These are phyloP conservation scores for Papio anubis DNA, from an alignment of 2,113 vertebrate genomes.

Conservation along the genomic window DNA sequence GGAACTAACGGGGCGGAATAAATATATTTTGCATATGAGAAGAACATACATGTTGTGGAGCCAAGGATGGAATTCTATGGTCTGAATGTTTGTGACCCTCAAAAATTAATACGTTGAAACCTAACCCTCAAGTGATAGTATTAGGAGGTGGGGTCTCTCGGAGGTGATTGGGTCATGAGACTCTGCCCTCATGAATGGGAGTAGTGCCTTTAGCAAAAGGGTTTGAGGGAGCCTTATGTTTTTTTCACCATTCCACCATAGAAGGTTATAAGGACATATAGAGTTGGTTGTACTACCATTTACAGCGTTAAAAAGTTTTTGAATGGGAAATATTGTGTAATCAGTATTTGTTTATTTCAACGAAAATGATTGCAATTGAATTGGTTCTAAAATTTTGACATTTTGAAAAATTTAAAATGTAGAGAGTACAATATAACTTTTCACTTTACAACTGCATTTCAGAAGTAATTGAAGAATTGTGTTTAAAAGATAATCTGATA, in stretches of 20 bases:
- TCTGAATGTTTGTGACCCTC: background rate
- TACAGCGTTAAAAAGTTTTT: background rate
- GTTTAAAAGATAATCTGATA: background rate
- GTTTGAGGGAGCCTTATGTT: background rate
- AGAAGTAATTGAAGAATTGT: background rate
- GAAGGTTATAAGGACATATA: background rate
- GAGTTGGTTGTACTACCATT: background rate
- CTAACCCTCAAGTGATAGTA: background rate
- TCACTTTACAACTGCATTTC: background rate
- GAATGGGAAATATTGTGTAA: background rate
- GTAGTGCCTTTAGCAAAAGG: background rate
- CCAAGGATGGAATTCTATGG: background rate
- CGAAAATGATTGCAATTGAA: background rate
- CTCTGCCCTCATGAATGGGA: background rate
- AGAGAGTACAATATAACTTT: background rate
- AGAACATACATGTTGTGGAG: background rate
- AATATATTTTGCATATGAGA: background rate
- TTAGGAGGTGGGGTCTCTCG: background rate
- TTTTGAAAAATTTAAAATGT: background rate
- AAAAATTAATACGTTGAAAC: background rate
- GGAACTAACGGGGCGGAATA: background rate
- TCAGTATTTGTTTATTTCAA: background rate
- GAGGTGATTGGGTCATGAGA: background rate
- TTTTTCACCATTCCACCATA: background rate
- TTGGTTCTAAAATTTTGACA: background rate